phyloP scores from a whole-genome alignment of 2,888 invertebrate genomes.

The Pammene fasciana region DNA sequence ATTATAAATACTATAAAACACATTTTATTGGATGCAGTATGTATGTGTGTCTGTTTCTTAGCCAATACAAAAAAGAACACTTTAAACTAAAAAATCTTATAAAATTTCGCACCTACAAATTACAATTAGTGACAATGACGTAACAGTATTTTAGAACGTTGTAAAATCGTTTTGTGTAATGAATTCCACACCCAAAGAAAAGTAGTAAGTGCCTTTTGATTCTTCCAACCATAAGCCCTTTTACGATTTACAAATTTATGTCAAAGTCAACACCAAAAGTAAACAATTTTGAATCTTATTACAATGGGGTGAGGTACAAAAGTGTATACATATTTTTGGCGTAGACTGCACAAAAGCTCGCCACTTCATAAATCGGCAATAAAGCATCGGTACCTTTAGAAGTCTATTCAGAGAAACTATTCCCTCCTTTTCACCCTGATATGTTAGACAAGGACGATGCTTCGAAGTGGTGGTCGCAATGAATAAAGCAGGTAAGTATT shows the following conservation, averaged over 20 bases:
- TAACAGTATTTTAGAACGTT: slow-evolving; percentile 16
- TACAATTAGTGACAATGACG: slow-evolving; percentile 23
- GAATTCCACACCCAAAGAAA: background rate
- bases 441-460: slow-evolving; percentile 6
- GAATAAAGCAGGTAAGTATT: slow-evolving; percentile 21
- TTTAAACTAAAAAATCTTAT: background rate
- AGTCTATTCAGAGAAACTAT: slow-evolving; percentile 21
- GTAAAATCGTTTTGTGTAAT: slow-evolving; percentile 1
- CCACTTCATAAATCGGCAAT: slow-evolving; percentile 26
- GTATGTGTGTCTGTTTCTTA: too few relatives aligned
- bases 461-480: slow-evolving; percentile 15
- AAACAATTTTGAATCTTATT: too few relatives aligned
- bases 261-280: too few relatives aligned
- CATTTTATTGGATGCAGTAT: too few relatives aligned
- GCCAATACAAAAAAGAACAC: too few relatives aligned
- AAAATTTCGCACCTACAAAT: slow-evolving; percentile 15
- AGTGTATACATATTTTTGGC: too few relatives aligned
- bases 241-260: background rate
- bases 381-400: slow-evolving; percentile 22
- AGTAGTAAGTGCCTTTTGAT: background rate
- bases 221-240: background rate
- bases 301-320: too few relatives aligned
- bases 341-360: background rate
- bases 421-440: slow-evolving; percentile 8
- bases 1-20: too few relatives aligned